Evolutionary conservation across 2,113 vertebrate species (phyloP).

Genomic region (Regulus satrapa): DNA sequence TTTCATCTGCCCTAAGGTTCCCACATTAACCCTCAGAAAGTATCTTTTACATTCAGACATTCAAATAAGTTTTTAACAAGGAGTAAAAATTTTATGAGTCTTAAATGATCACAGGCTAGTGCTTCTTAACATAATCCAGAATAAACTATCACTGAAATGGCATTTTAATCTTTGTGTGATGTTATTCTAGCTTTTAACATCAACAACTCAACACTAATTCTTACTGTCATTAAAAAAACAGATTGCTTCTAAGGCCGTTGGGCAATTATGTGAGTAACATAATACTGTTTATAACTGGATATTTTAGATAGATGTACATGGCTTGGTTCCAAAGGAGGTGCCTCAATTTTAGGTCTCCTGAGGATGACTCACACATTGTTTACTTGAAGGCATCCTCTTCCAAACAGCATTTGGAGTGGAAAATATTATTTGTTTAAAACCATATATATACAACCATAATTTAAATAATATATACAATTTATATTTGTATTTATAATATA

Average conservation of each 20-base stretch:
- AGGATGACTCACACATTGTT: conserved; percentile 39
- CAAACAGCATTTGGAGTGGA: conserved; percentile 1
- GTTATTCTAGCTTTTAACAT: conserved; percentile 1
- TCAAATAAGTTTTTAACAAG: background rate
- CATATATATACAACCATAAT: background rate
- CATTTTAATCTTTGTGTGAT: conserved; percentile 2
- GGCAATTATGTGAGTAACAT: background rate
- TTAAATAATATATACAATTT: accelerated
- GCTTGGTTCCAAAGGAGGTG: conserved; percentile 38
- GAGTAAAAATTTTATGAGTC: background rate
- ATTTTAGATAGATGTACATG: background rate
- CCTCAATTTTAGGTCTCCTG: background rate
- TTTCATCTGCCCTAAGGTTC: background rate
- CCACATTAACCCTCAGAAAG: background rate
- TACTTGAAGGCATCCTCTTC: conserved; percentile 32
- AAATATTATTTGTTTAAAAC: conserved; percentile 11
- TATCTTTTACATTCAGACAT: background rate
- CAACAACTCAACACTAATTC: conserved; percentile 1
- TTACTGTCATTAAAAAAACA: background rate
- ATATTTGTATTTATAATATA: background rate
- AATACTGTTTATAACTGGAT: conserved; percentile 1
- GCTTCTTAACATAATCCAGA: background rate
- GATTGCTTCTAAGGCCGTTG: background rate
- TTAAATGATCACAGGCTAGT: background rate
- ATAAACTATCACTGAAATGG: background rate